Evolutionary conservation across 2,113 vertebrate genomes (phyloP).

Genomic region (Myocastor coypus): DNA sequence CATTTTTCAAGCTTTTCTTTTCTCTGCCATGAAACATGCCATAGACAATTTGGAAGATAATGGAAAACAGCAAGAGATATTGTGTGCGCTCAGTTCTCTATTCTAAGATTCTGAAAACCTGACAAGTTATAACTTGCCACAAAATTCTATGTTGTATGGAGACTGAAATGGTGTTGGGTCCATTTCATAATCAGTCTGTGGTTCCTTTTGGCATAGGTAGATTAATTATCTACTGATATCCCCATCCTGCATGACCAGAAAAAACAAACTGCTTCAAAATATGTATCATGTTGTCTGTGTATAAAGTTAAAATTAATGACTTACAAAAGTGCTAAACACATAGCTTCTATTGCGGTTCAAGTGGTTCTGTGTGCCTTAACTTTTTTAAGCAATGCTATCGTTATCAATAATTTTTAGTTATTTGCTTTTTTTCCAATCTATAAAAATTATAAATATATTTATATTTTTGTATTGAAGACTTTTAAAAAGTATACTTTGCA

Average conservation of each 20-base stretch:
- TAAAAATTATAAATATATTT: not conserved
- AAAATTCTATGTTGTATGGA: not conserved
- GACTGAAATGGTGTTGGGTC: not conserved
- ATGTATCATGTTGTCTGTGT: not conserved
- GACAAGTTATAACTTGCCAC: not conserved
- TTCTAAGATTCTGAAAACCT: not conserved
- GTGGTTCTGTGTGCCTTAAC: not conserved
- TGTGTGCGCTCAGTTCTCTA: too few relatives aligned
- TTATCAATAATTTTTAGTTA: not conserved
- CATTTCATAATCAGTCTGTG: not conserved
- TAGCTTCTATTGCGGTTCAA: not conserved
- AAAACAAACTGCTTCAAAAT: not conserved
- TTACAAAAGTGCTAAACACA: not conserved
- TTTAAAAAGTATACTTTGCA: not conserved
- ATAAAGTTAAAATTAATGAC: not conserved
- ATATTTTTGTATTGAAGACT: not conserved
- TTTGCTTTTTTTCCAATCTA: not conserved
- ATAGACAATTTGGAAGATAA: not conserved
- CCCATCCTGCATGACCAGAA: not conserved
- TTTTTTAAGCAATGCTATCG: not conserved
- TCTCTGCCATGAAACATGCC: not conserved
- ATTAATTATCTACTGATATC: not conserved
- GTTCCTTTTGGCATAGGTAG: not conserved
- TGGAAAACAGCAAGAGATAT: not conserved
- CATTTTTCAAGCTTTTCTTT: not conserved